These are phyloP conservation scores for Acanthopagrus latus DNA, from an alignment of 2,797 vertebrate genomes.

Conservation along the genomic window DNA sequence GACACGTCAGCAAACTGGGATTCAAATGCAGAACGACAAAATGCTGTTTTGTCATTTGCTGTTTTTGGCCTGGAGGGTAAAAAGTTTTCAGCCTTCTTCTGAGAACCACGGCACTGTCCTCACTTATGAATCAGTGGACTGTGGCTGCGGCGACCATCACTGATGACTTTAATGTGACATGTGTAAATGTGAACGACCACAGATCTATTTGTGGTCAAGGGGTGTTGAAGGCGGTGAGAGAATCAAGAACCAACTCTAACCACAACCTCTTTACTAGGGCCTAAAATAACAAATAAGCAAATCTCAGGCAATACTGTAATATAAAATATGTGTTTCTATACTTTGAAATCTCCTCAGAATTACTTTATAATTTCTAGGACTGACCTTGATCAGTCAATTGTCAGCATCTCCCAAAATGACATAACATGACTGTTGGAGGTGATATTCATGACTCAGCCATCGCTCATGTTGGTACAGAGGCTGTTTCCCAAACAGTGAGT, in stretches of 20 bases:
- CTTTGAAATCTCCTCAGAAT: too few relatives aligned
- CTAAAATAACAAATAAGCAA: too few relatives aligned
- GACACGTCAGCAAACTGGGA: conserved; percentile 5
- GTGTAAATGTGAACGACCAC: neutral
- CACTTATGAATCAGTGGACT: neutral
- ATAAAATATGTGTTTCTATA: too few relatives aligned
- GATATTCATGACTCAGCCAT: too few relatives aligned
- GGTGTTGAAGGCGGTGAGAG: neutral
- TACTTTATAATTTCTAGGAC: too few relatives aligned
- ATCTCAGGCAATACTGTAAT: too few relatives aligned
- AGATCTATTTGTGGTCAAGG: neutral
- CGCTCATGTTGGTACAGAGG: neutral
- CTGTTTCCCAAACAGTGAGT: neutral
- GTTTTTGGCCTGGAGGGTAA: neutral
- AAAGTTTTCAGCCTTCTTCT: neutral
- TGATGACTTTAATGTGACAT: neutral
- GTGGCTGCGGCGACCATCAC: neutral
- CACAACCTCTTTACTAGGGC: too few relatives aligned
- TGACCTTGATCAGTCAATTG: too few relatives aligned
- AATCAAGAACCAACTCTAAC: neutral
- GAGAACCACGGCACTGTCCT: neutral
- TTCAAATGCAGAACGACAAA: conserved; percentile 4
- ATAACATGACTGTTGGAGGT: too few relatives aligned
- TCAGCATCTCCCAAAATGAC: too few relatives aligned
- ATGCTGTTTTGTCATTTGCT: conserved; percentile 6